Evolutionary conservation across 2,888 invertebrate species (phyloP).

Genomic region (Oegoconia quadripuncta): DNA sequence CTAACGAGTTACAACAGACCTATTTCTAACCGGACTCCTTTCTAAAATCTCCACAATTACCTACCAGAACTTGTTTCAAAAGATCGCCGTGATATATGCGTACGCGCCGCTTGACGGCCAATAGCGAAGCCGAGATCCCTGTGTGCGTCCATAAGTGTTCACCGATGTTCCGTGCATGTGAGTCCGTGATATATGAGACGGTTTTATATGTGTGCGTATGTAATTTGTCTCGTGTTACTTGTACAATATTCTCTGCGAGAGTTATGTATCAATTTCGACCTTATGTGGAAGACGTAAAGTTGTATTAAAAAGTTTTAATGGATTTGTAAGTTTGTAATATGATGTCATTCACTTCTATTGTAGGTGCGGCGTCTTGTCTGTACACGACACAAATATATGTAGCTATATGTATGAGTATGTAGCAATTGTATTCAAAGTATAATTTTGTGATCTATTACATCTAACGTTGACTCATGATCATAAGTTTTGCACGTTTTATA

Average conservation of each 20-base stretch:
- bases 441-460: constrained; percentile 51
- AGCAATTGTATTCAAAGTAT: constrained; percentile 37
- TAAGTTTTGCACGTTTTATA: constrained; percentile 17
- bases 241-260: constrained; percentile 18
- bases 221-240: constrained; percentile 40
- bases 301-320: constrained; percentile 2
- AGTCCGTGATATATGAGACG: constrained; percentile 39
- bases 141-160: constrained; percentile 30
- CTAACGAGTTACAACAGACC: constrained; percentile 48
- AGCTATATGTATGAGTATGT: constrained; percentile 19
- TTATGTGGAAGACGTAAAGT: constrained; percentile 25
- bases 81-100: constrained; percentile 54
- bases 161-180: constrained; percentile 24
- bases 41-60: constrained; percentile 75
- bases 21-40: constrained; percentile 50
- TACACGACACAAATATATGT: no score
- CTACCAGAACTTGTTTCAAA: constrained; percentile 62
- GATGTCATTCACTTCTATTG: constrained; percentile 46
- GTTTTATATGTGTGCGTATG: constrained; percentile 27
- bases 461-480: constrained; percentile 19
- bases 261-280: constrained; percentile 29
- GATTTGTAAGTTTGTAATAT: constrained; percentile 22
- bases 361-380: constrained; percentile 39
- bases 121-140: constrained; percentile 25
- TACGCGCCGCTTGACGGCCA: constrained; percentile 43